Evolutionary conservation across 2,888 invertebrate species (phyloP).

Genomic region (Andrena haemorrhoa): DNA sequence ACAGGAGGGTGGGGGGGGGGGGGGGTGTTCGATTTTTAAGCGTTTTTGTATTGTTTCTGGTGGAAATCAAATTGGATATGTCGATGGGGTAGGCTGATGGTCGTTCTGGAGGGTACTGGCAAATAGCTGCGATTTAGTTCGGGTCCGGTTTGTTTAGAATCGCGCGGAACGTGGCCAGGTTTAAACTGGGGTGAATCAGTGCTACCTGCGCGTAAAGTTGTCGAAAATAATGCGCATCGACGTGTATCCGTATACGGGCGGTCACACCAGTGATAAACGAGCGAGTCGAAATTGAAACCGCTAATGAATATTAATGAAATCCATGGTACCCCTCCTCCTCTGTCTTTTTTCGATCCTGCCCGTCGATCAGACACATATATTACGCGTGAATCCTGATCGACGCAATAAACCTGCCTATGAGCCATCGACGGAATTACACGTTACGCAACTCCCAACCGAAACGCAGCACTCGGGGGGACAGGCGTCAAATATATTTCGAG

Average conservation of each 20-base stretch:
- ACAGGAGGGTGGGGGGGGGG: too few species aligned
- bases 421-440: conserved; percentile 24
- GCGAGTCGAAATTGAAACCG: conserved; percentile 65
- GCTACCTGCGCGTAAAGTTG: neutral
- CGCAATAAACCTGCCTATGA: conserved; percentile 21
- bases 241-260: conserved; percentile 23
- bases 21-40: neutral
- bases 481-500: conserved; percentile 8
- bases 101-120: too few species aligned
- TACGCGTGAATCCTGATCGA: conserved; percentile 26
- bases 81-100: neutral
- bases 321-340: conserved; percentile 4
- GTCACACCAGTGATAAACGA: conserved; percentile 61
- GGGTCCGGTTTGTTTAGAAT: neutral
- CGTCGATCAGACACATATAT: conserved; percentile 29
- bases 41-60: neutral
- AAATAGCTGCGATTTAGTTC: neutral
- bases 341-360: conserved; percentile 20
- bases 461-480: neutral
- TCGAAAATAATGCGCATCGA: conserved; percentile 20
- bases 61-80: neutral
- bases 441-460: conserved; percentile 12
- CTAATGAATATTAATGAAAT: conserved; percentile 70
- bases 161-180: neutral
- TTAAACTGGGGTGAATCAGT: neutral